Evolutionary conservation across 1,140 invertebrate species (phyloP).

Genomic region (Eupristina koningsbergeri): DNA sequence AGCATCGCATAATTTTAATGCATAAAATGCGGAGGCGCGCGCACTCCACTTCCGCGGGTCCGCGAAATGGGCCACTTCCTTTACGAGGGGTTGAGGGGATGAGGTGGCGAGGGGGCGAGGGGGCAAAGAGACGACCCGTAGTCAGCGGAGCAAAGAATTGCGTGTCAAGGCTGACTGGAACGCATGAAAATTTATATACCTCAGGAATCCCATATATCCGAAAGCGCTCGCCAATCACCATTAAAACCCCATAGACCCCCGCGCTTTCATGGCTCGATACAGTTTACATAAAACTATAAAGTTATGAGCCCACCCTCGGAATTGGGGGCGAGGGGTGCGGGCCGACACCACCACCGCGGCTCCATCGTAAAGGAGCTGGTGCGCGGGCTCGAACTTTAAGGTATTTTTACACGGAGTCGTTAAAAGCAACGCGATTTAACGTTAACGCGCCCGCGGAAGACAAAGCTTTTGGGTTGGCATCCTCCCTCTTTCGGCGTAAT

Average conservation of each 20-base stretch:
- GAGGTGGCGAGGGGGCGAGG: not conserved
- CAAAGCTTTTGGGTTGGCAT: slow-evolving; percentile 58
- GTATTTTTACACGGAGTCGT: slow-evolving; percentile 62
- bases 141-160: slow-evolving; percentile 49
- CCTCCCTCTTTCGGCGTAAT: slow-evolving; percentile 56
- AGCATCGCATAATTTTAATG: slow-evolving; percentile 49
- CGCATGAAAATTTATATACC: slow-evolving; percentile 46
- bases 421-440: slow-evolving; percentile 51
- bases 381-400: slow-evolving; percentile 24
- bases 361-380: slow-evolving; percentile 38
- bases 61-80: slow-evolving; percentile 44
- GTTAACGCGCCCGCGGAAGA: slow-evolving; percentile 52
- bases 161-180: slow-evolving; percentile 51
- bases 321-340: too few relatives aligned
- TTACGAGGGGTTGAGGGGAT: slow-evolving; percentile 12
- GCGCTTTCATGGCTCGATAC: slow-evolving; percentile 49
- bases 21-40: slow-evolving; percentile 20
- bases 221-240: slow-evolving; percentile 52
- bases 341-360: not conserved
- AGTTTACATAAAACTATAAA: slow-evolving; percentile 53
- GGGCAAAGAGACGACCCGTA: too few relatives aligned
- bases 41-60: slow-evolving; percentile 4
- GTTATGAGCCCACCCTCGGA: slow-evolving; percentile 13
- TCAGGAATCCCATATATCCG: slow-evolving; percentile 42
- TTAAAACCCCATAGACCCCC: slow-evolving; percentile 44